Conservation (phyloP, 2,888 invertebrate species). For the Galeopsomyia nigrocyanea region DNA sequence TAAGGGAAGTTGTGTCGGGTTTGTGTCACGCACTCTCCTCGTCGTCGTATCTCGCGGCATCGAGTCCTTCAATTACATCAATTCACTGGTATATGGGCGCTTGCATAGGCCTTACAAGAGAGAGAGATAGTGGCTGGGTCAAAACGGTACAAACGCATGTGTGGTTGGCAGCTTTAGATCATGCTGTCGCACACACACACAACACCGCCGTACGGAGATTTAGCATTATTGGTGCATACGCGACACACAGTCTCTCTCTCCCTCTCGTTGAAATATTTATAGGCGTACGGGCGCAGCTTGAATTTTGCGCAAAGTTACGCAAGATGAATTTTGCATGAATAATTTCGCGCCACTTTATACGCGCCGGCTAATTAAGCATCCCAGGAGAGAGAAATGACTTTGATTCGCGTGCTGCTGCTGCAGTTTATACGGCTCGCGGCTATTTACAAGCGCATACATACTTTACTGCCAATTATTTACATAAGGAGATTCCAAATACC, state of each 20-base stretch:
- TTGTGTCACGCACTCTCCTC: too few species aligned
- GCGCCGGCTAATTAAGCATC: conserved; percentile 8
- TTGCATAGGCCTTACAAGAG: too few species aligned
- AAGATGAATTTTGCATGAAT: not conserved
- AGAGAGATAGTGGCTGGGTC: not conserved
- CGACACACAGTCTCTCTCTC: too few species aligned
- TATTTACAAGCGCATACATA: conserved; percentile 8
- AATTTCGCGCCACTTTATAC: not conserved
- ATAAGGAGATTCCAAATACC: conserved; percentile 26
- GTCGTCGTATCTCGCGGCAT: conserved; percentile 4
- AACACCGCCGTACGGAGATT: not conserved
- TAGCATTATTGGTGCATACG: conserved; percentile 15
- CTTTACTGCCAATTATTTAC: conserved; percentile 34
- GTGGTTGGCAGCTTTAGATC: not conserved
- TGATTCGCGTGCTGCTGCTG: not conserved
- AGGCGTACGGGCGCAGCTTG: not conserved
- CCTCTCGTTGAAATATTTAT: conserved; percentile 13
- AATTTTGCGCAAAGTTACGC: not conserved
- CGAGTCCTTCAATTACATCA: conserved; percentile 32
- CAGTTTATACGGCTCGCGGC: not conserved
- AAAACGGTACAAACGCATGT: not conserved
- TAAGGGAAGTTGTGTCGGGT: too few species aligned
- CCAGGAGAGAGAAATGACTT: not conserved
- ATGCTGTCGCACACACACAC: not conserved
- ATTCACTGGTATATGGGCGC: conserved; percentile 15